Conservation (phyloP, 2,113 vertebrate species). For the Australoheros scitulus region DNA sequence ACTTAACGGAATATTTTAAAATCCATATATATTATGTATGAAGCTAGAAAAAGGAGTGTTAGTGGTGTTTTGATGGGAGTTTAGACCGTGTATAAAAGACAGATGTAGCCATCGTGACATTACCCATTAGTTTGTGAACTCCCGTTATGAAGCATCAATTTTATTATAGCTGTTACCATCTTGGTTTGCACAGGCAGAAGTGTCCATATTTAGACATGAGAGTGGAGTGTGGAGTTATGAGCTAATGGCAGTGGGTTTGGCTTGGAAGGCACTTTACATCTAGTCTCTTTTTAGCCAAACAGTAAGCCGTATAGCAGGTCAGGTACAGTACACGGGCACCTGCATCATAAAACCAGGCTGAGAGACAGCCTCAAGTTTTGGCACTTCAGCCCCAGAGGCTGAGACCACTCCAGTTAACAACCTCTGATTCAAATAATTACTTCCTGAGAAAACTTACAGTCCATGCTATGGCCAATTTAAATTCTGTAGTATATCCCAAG, state of each 20-base stretch:
- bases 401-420: neutral
- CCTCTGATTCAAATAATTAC: neutral
- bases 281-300: neutral
- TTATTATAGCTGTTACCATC: neutral
- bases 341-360: neutral
- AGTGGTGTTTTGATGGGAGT: neutral
- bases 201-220: neutral
- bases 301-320: too few relatives aligned
- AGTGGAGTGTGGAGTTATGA: neutral
- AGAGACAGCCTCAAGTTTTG: neutral
- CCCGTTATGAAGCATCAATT: neutral
- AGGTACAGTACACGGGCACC: neutral
- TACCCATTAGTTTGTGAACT: neutral
- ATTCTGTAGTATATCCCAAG: neutral
- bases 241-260: neutral
- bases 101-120: neutral
- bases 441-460: neutral
- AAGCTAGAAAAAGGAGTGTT: neutral
- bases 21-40: neutral
- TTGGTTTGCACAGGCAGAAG: neutral
- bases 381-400: neutral
- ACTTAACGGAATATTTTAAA: neutral
- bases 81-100: neutral
- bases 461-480: too few relatives aligned
- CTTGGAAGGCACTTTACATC: neutral